Evolutionary conservation across 2,888 invertebrate species (phyloP), one percentile per base, ranked within the genome.

Genomic region (Pterostichus madidus): DNA sequence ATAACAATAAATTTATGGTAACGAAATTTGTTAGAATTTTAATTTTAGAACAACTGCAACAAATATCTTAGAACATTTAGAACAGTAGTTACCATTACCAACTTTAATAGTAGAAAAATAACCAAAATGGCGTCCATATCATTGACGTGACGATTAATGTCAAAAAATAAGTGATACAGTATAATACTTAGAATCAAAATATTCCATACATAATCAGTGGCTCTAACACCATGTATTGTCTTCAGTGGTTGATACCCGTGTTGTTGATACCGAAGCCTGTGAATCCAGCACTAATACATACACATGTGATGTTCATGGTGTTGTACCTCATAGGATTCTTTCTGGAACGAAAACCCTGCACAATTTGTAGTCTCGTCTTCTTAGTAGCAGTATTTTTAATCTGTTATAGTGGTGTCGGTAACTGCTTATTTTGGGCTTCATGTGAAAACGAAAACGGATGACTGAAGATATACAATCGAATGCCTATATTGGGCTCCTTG

Each of bases 231-330:
- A 98, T 98, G 98, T 98, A 98, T 93, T 98, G 98, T 92, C 93
- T 98, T 88, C 98, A 98, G 93, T 98, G 98, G 96, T 92, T 99
- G 88, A 96, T 99, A 87, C 99, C 99, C 83, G 98, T 99, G 87
- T 92, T 99, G 85, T 93, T 99, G 85, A 98, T 99, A 90, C 99
- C 99, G 86, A 99, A 99, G 91, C 99, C 99, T 82, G 94, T 98
- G 85, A 99, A 99, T 91, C 98, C 99, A 87, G 97, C 98, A 49
- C 92, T 99, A 84, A 94, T 99, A 86, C 97, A 98, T 90, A 98
- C 98, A 80, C 98, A 98, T 90, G 97, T 98, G 84, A 97, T 99
- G 96, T 99, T 99, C 90, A 97, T 99, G 94, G 96, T 97, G 85
- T 92, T 99, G 79, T 99, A 99, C 91, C 91, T 99, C 86, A 95